A percentile compares a stretch with the other conserved stretches of the same genome.
These are phyloP conservation scores for Morelia viridis DNA, from an alignment of 2,797 vertebrate genomes.

Conservation along the genomic window DNA sequence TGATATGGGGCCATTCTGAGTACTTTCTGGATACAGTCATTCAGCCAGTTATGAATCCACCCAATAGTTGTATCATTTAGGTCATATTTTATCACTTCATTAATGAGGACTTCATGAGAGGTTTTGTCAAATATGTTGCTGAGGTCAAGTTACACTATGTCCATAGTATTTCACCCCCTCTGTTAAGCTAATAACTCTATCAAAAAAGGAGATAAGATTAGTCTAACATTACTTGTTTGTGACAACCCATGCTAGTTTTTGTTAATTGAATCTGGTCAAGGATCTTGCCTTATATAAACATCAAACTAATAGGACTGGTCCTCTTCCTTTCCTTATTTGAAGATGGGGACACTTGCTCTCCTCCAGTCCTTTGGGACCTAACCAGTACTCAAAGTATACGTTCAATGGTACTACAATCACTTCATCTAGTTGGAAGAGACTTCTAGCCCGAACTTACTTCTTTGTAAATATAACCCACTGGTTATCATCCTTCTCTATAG, in stretches of 20 bases:
- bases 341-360: neutral
- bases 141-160: neutral
- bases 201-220: neutral
- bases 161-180: neutral
- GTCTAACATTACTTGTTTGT: neutral
- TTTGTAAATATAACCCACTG: neutral
- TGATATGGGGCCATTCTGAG: neutral
- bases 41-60: neutral
- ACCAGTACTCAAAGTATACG: neutral
- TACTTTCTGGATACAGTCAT: neutral
- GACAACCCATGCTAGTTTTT: neutral
- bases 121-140: neutral
- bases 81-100: neutral
- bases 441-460: neutral
- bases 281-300: neutral
- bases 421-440: neutral
- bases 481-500: neutral
- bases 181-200: neutral
- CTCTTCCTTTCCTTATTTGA: neutral
- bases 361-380: neutral
- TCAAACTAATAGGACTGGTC: neutral
- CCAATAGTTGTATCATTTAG: neutral
- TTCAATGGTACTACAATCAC: neutral
- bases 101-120: neutral
- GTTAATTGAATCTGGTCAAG: neutral